A percentile compares a stretch with the other conserved stretches of the same genome.
phyloP scores from a whole-genome alignment of 1,140 invertebrate genomes.

The Procambarus virginalis region DNA sequence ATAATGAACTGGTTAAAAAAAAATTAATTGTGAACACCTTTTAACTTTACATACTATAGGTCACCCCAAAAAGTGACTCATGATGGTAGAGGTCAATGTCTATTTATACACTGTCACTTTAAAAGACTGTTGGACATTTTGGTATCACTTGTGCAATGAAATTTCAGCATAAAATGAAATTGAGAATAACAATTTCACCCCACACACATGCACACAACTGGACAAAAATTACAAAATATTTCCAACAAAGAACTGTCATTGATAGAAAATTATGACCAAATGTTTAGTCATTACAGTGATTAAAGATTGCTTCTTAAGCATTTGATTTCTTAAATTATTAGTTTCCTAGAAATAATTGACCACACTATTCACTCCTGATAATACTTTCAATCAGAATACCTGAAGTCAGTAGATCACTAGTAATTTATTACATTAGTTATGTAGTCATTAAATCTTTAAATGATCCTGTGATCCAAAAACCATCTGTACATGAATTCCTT shows the following conservation, averaged over 20 bases:
- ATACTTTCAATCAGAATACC: no score
- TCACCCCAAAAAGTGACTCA: neutral
- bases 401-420: no score
- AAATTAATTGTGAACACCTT: constrained; percentile 32
- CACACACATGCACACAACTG: neutral
- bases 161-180: constrained; percentile 14
- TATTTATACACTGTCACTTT: constrained; percentile 1
- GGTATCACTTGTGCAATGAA: constrained; percentile 26
- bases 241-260: neutral
- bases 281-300: neutral
- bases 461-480: no score
- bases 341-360: neutral
- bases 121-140: constrained; percentile 17
- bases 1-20: constrained; percentile 59
- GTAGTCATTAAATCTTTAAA: no score
- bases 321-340: neutral
- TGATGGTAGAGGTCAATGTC: constrained; percentile 7
- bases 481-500: no score
- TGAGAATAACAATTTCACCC: no score
- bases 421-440: no score
- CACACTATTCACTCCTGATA: no score
- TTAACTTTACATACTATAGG: neutral
- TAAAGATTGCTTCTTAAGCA: neutral
- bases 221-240: neutral
- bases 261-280: neutral